These are phyloP conservation scores for Charanyca ferruginea DNA, from an alignment of 2,888 invertebrate genomes.

Conservation along the genomic window DNA sequence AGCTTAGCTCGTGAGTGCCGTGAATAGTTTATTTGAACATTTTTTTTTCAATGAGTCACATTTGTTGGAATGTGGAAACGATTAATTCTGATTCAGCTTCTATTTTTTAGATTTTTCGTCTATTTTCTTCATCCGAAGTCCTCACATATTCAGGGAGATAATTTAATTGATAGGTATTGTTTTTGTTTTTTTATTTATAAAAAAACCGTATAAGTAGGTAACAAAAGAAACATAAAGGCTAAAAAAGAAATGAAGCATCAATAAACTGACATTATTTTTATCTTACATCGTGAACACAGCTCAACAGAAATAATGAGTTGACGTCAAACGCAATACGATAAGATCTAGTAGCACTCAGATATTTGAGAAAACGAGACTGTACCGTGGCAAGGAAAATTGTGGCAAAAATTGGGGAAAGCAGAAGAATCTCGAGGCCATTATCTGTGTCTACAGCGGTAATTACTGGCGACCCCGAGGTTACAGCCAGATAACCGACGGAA, in stretches of 20 bases:
- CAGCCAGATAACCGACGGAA: conserved; percentile 73
- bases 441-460: conserved; percentile 79
- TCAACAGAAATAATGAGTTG: conserved; percentile 42
- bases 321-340: conserved; percentile 41
- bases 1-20: conserved; percentile 28
- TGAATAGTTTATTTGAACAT: conserved; percentile 27
- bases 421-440: conserved; percentile 79
- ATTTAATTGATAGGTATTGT: too few relatives aligned
- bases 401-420: conserved; percentile 70
- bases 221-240: conserved; percentile 2
- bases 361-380: conserved; percentile 41
- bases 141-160: not conserved
- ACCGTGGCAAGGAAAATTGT: conserved; percentile 64
- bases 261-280: conserved; percentile 42
- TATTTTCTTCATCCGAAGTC: conserved; percentile 5
- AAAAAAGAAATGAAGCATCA: not conserved
- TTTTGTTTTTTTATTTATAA: too few relatives aligned
- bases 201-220: too few relatives aligned
- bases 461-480: conserved; percentile 71
- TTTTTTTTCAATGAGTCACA: conserved; percentile 26
- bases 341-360: conserved; percentile 35
- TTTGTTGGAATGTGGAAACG: conserved; percentile 9
- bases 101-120: not conserved
- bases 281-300: conserved; percentile 19
- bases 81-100: conserved; percentile 3